A percentile compares a stretch with the other conserved stretches of the same genome.
Evolutionary conservation across 2,113 vertebrate genomes (phyloP).

Genomic region (Ammodramus savannarum): DNA sequence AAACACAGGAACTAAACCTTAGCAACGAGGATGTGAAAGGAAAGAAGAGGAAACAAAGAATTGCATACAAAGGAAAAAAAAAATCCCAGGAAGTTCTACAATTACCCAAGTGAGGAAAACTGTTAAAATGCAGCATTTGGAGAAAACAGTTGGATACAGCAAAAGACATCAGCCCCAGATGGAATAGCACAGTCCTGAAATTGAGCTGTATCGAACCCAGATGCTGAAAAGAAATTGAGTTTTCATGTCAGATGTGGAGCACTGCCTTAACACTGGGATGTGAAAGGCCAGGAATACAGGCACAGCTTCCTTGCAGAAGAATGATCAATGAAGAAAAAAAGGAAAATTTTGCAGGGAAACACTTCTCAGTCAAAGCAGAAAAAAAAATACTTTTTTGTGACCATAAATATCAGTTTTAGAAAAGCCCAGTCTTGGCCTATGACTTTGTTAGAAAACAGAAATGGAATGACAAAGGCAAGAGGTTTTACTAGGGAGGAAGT

Average conservation of each 20-base stretch:
- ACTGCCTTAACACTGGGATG: background rate
- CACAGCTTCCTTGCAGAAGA: background rate
- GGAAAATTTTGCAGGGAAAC: background rate
- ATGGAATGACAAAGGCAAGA: background rate
- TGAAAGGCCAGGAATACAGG: background rate
- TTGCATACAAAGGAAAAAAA: accelerated
- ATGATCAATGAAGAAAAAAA: background rate
- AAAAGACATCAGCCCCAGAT: background rate
- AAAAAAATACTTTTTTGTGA: background rate
- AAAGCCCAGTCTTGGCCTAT: background rate
- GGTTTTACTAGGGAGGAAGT: background rate
- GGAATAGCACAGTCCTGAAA: background rate
- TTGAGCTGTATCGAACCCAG: background rate
- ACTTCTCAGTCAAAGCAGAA: background rate
- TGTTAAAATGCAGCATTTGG: background rate
- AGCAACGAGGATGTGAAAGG: background rate
- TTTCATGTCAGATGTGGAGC: background rate
- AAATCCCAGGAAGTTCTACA: background rate
- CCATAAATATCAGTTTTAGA: background rate
- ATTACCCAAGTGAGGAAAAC: background rate
- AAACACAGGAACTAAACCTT: background rate
- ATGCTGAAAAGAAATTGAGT: accelerated
- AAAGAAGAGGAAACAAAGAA: background rate
- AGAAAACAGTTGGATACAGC: background rate
- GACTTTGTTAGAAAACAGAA: background rate